phyloP scores from a whole-genome alignment of 2,113 vertebrate species.

The Brachyistius frenatus region DNA sequence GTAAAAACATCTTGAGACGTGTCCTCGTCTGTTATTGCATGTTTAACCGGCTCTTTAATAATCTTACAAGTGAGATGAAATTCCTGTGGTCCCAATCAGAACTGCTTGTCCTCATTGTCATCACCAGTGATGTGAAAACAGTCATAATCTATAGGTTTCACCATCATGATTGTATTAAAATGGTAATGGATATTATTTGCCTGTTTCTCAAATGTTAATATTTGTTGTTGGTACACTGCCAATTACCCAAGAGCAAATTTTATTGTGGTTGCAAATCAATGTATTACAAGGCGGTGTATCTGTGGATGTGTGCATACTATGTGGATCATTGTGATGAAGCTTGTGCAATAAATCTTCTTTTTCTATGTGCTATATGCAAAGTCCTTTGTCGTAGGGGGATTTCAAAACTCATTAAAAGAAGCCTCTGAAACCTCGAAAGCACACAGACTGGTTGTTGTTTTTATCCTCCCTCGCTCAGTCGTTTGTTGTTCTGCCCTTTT shows the following conservation, averaged over 20 bases:
- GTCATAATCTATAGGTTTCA: constrained; percentile 8
- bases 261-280: constrained; percentile 22
- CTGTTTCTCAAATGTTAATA: neutral
- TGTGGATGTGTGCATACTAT: constrained; percentile 2
- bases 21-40: neutral
- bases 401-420: constrained; percentile 60
- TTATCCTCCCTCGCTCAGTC: neutral
- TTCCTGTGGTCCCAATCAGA: neutral
- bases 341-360: constrained; percentile 49
- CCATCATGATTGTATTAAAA: constrained; percentile 23
- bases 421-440: constrained; percentile 33
- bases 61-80: neutral
- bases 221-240: constrained; percentile 15
- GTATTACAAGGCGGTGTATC: constrained; percentile 23
- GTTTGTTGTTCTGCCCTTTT: constrained; percentile 39
- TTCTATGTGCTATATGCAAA: constrained; percentile 37
- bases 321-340: constrained; percentile 31
- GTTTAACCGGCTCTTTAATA: neutral
- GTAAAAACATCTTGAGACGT: neutral
- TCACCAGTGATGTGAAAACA: constrained; percentile 8
- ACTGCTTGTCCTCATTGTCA: neutral
- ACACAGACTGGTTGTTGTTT: constrained; percentile 27
- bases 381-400: constrained; percentile 15
- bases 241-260: constrained; percentile 16
- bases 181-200: constrained; percentile 6